phyloP scores from a whole-genome alignment of 1,140 invertebrate species.

The Steinernema feltiae region DNA sequence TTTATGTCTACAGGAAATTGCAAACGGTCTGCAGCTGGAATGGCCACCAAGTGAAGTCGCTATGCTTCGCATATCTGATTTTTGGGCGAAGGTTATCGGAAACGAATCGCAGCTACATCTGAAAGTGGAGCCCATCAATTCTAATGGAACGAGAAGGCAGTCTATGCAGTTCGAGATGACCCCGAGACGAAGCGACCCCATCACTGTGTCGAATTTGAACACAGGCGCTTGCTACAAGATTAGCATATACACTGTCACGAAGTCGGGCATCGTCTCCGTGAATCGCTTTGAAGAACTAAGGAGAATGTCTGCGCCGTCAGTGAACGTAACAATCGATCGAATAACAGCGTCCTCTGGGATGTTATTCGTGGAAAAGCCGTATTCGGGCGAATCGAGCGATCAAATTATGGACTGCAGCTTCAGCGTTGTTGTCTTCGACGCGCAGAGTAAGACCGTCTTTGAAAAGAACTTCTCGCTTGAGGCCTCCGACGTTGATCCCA shows the following conservation, averaged over 20 bases:
- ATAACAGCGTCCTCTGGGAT: constrained; percentile 39
- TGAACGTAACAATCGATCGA: constrained; percentile 45
- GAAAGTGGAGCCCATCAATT: constrained; percentile 37
- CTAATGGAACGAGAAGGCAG: constrained; percentile 18
- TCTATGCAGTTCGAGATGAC: constrained; percentile 41
- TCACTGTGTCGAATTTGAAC: constrained; percentile 39
- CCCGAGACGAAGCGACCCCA: constrained; percentile 32
- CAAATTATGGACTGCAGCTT: constrained; percentile 22
- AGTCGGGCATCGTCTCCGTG: constrained; percentile 53
- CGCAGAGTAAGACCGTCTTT: constrained; percentile 30
- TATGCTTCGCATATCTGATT: constrained; percentile 41
- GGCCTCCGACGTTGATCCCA: background rate
- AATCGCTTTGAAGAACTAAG: constrained; percentile 46
- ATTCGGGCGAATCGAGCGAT: constrained; percentile 18
- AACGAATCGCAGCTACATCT: constrained; percentile 49
- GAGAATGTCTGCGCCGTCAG: constrained; percentile 40
- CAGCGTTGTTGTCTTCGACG: constrained; percentile 26
- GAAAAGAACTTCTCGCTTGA: constrained; percentile 26
- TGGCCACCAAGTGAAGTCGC: constrained; percentile 46
- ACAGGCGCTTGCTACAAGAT: constrained; percentile 53
- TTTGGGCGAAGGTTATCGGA: constrained; percentile 52
- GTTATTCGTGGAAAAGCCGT: background rate
- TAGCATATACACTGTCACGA: constrained; percentile 54
- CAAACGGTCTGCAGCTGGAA: constrained; percentile 34
- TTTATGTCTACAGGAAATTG: constrained; percentile 27